Percentiles rank a stretch among this genome's conserved stretches.
These are phyloP conservation scores for Mirza zaza DNA, from an alignment of 2,113 vertebrate species.

Conservation along the genomic window DNA sequence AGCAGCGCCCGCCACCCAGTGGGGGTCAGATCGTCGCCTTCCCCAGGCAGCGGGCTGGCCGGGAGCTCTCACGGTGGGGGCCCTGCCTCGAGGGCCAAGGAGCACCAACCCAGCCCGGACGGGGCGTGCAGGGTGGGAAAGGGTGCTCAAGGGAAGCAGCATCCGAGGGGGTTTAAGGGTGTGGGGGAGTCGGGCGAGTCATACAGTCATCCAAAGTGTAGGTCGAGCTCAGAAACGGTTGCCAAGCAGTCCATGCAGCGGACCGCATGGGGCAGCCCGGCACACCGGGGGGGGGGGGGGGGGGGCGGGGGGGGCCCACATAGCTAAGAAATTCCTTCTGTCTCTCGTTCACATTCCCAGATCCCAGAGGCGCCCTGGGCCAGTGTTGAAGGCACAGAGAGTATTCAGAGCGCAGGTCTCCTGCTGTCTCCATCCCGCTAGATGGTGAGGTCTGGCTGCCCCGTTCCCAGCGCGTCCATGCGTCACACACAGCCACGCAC, in stretches of 20 bases:
- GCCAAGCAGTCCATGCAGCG: no score
- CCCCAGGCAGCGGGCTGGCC: fast-evolving
- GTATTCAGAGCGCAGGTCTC: not conserved
- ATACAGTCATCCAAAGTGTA: not conserved
- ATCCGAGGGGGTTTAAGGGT: not conserved
- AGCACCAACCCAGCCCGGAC: not conserved
- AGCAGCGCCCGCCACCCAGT: fast-evolving
- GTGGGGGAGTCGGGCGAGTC: not conserved
- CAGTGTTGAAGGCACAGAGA: not conserved
- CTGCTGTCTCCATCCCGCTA: not conserved
- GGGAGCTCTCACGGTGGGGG: fast-evolving
- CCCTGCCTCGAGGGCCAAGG: fast-evolving
- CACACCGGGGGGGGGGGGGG: fast-evolving
- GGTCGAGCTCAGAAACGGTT: not conserved
- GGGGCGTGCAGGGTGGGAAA: fast-evolving
- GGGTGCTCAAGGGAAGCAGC: not conserved
- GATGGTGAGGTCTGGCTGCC: not conserved
- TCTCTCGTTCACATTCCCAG: not conserved
- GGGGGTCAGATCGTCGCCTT: not conserved
- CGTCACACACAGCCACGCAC: fast-evolving
- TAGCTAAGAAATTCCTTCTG: not conserved
- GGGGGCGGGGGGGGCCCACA: fast-evolving
- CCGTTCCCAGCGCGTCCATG: fast-evolving
- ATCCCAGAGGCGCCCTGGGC: not conserved
- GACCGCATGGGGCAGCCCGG: not conserved